These are phyloP conservation scores for Didymodactylos carnosus DNA, from an alignment of 2,888 invertebrate species.

Conservation along the genomic window DNA sequence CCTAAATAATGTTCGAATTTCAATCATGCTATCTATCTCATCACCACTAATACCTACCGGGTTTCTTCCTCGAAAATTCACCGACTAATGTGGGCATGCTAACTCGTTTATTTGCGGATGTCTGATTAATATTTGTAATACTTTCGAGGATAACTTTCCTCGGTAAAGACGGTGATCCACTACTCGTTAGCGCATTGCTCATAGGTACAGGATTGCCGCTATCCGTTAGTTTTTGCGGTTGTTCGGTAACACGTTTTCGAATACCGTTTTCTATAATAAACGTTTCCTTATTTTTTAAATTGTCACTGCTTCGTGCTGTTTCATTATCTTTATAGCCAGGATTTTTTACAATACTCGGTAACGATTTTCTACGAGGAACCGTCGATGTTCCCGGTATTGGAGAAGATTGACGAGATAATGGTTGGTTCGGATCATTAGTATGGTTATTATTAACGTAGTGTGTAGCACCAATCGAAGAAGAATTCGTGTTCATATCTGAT, in stretches of 20 bases:
- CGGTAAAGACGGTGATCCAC: conserved; percentile 6
- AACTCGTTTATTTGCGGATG: conserved; percentile 1
- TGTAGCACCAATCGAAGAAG: not conserved
- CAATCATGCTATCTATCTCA: not conserved
- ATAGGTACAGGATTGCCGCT: not conserved
- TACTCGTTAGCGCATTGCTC: not conserved
- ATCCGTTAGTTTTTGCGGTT: not conserved
- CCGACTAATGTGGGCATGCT: conserved; percentile 7
- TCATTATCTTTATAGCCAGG: conserved; percentile 7
- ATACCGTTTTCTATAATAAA: conserved; percentile 14
- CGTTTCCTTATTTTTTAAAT: conserved; percentile 10
- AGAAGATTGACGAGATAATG: not conserved
- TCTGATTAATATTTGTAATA: not conserved
- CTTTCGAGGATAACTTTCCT: conserved; percentile 9
- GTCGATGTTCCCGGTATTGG: not conserved
- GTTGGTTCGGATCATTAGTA: not conserved
- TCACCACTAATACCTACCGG: too few relatives aligned
- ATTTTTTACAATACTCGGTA: conserved; percentile 13
- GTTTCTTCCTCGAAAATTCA: too few relatives aligned
- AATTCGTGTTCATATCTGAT: not conserved
- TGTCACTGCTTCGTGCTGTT: conserved; percentile 6
- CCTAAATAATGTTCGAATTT: not conserved
- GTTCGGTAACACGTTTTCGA: conserved; percentile 11
- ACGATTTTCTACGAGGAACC: conserved; percentile 10
- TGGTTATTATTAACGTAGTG: not conserved